Base-by-base conservation (phyloP, 1,140 invertebrate species). In the Dendrolimus kikuchii region DNA sequence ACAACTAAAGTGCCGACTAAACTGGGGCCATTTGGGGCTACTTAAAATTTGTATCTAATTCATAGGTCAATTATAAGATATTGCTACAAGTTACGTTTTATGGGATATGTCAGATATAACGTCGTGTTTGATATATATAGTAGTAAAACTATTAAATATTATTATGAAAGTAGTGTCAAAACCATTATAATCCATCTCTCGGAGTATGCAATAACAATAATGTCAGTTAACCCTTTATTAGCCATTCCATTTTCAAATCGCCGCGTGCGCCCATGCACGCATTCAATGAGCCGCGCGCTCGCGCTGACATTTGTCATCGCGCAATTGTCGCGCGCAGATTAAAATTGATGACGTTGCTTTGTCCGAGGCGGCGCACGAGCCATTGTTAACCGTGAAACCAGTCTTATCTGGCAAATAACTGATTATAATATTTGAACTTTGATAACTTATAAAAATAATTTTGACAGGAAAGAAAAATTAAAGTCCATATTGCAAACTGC, bases 341-440 rank as follows among this genome's bases (percentile, higher is more conserved):
- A 84, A 86, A 84, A 86, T 84, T 86, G 81, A 86, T 86, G 82
- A 86, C 81, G 75, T 74, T 71, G 72, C 75, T 76, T 86, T 83
- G 82, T 82, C 70, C 64, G 68, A 57, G 62, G 60, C 63, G 55
- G 66, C 75, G 77, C 72, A 74, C 68, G 75, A 65, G 59, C 73
- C 54, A 71, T 81, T 81, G 73, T 80, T 66, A 51, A 55, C 46
- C 57, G 55, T 65, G 64, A 56, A 57, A 66, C 64, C 66, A 51
- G 57, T 66, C 67, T 74, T 83, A 74, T 81, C 64, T 62, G 39
- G 41, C 42, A 23, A 23, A 3, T 23, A 40, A 38, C 43, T 54
- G 52, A 63, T 62, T 66, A 58, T 59, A 49, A 50, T 58, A 53
- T 55, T 57, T 52, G n/a, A 59, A 56, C 56, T 49, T 53, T 52